Base-by-base conservation (phyloP, 1,140 invertebrate species). In the Coelopa frigida region DNA sequence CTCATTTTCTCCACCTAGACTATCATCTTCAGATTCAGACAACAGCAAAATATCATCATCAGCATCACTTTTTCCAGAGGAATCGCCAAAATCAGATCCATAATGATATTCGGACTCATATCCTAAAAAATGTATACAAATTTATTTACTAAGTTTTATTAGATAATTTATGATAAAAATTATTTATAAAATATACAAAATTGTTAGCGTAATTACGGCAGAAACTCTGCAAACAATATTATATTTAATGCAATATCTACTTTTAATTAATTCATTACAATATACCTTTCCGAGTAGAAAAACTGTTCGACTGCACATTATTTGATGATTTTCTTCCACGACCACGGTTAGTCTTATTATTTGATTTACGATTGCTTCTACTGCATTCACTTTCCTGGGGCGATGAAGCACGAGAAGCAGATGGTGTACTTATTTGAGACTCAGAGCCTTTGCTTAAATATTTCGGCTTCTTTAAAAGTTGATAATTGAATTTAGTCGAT, bases 101-200 rank as follows among this genome's bases (percentile, higher is more conserved):
- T 91, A 91, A 65, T 89, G 86, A 68, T 90, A 92, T 58, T 92
- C 89, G 2, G 86, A 87, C 56, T 89, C 86, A 65, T 87, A 88
- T 49, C 84, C 84, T 70, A 40, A 69, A 54, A 47, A 79, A 82
- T 7, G n/a, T 29, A 8, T 29, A n/a, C n/a, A 29, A 8, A 8
- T 29, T 29, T 29, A 29, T 29, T 29, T 29, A 29, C 7, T n/a
- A 29, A 29, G 7, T 29, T 7, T 29, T n/a, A n/a, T 29, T 29
- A 29, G 7, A 29, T 29, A 29, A 8, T 7, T 29, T 8, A n/a
- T 29, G 7, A 7, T 29, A n/a, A 29, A 29, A 8, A 8, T 8
- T 29, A 29, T 29, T 29, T n/a, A 29, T 8, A 29, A 29, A n/a
- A 29, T 29, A 29, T 29, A 29, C n/a, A 29, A 29, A 29, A 29